Base-by-base conservation (phyloP, 2,888 invertebrate species). In the Hymenopus coronatus region DNA sequence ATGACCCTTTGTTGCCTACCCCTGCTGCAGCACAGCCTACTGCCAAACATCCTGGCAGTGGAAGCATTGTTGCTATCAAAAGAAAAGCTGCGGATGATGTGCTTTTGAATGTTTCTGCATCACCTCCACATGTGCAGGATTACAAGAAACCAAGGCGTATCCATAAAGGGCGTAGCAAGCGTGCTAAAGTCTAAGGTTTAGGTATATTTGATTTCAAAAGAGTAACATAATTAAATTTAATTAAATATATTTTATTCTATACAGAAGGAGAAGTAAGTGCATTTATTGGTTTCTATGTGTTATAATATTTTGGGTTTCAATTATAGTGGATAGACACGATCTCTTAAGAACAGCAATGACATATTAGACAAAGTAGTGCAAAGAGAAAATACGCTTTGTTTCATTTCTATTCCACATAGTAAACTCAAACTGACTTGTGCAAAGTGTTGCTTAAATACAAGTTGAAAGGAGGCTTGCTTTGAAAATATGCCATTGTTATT, bases 101-200 rank as follows among this genome's bases (percentile, higher is more conserved):
- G 28, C 40, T 88, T 9, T 14, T 25, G n/a, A 28, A 30, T 28
- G 28, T 14, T 84, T 84, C 84, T 33, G 27, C 84, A 15, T 30
- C 33, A 28, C 25, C 28, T 86, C 27, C 46, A 3, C 25, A 28
- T 33, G 28, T 82, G 30, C 83, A 82, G 83, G 88, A 88, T 46
- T 28, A n/a, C 54, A 83, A 84, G 84, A 88, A 84, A 30, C 89
- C 83, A 6, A 86, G 86, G 83, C 83, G 89, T n/a, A 89, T 83
- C 9, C 87, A 87, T 54, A 89, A 89, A 70, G 86, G 89, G 28
- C 89, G 89, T 33, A 87, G 89, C 82, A 89, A 89, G 70, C 82
- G 89, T 27, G 40, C 70, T 33, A 89, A 89, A 83, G 54, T 89
- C 9, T 88, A 88, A 86, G n/a, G 7, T 30, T n/a, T 84, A 84